A percentile compares a stretch with the other conserved stretches of the same genome.
Evolutionary conservation across 2,797 vertebrate species (phyloP).

Genomic region (Acanthurus tractus): DNA sequence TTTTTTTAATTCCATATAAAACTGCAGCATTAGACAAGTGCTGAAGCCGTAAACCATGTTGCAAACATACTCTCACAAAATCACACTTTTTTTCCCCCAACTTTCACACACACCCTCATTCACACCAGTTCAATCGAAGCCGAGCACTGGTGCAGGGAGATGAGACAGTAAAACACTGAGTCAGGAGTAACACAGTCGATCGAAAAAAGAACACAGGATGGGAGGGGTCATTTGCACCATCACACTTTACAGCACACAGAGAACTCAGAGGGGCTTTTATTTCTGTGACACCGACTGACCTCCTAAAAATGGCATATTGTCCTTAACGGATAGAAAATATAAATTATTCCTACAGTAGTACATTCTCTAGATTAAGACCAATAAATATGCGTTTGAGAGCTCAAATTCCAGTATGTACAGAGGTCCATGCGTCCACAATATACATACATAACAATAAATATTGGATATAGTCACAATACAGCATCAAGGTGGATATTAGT

Average conservation of each 20-base stretch:
- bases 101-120: not conserved
- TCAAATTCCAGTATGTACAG: conserved; percentile 88
- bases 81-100: too few relatives aligned
- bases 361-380: conserved; percentile 83
- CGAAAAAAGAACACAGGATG: not conserved
- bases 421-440: conserved; percentile 88
- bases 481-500: conserved; percentile 73
- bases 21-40: conserved; percentile 58
- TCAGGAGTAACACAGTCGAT: conserved; percentile 22
- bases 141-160: conserved; percentile 25
- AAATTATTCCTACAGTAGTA: conserved; percentile 77
- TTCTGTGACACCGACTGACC: conserved; percentile 21
- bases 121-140: conserved; percentile 19
- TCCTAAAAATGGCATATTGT: conserved; percentile 29
- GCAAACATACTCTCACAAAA: conserved; percentile 12
- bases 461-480: conserved; percentile 86
- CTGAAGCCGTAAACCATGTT: conserved; percentile 48
- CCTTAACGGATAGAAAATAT: conserved; percentile 88
- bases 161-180: conserved; percentile 29
- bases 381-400: conserved; percentile 88
- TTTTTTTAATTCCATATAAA: conserved; percentile 59
- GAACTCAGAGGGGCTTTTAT: conserved; percentile 10
- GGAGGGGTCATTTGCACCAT: conserved; percentile 4
- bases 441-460: conserved; percentile 90
- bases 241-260: conserved; percentile 23